A percentile compares a stretch with the other conserved stretches of the same genome.
Conservation (phyloP, 2,888 invertebrate species). For the Mimumesa dahlbomi region DNA sequence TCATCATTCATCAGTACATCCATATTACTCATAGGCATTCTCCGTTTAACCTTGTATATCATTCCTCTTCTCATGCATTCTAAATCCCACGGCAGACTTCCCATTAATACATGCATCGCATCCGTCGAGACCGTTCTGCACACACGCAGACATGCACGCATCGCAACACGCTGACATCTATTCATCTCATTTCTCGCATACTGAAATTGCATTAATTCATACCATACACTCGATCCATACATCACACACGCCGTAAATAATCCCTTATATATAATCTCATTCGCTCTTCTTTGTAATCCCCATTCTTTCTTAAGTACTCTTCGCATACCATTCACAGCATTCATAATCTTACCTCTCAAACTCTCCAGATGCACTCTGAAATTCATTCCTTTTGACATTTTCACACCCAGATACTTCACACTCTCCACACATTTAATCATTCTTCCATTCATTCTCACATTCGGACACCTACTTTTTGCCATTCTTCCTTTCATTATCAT, state of each 20-base stretch:
- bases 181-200: slow-evolving; percentile 12
- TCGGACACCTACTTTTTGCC: neutral
- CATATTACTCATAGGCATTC: neutral
- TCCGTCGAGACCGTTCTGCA: slow-evolving; percentile 51
- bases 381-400: slow-evolving; percentile 22
- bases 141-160: slow-evolving; percentile 41
- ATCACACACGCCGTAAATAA: slow-evolving; percentile 17
- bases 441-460: slow-evolving; percentile 5
- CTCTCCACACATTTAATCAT: neutral
- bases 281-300: slow-evolving; percentile 11
- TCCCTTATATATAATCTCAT: slow-evolving; percentile 9
- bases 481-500: slow-evolving; percentile 26
- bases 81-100: slow-evolving; percentile 45
- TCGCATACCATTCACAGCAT: slow-evolving; percentile 4
- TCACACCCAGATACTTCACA: slow-evolving; percentile 30
- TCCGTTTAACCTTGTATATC: neutral
- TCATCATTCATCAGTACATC: neutral
- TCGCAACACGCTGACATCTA: slow-evolving; percentile 10
- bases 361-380: slow-evolving; percentile 26
- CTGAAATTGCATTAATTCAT: neutral
- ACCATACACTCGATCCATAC: slow-evolving; percentile 46
- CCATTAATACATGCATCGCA: slow-evolving; percentile 46
- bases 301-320: slow-evolving; percentile 42
- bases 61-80: slow-evolving; percentile 21
- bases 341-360: neutral